Percentiles rank a stretch among this genome's conserved stretches.
Evolutionary conservation across 2,113 vertebrate genomes (phyloP).

Genomic region (Junco hyemalis): DNA sequence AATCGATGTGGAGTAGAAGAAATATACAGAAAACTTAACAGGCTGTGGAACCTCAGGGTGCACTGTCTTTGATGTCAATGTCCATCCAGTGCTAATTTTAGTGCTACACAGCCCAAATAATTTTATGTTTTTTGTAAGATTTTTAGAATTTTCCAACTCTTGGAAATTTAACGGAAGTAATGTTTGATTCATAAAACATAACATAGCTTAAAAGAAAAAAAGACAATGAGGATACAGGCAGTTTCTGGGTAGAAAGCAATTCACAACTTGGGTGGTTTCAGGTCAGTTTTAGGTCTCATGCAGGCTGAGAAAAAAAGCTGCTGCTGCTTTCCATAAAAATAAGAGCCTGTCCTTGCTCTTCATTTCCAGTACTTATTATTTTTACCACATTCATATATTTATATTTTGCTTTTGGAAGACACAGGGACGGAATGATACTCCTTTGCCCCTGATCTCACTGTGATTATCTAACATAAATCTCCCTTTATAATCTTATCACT

Average conservation of each 20-base stretch:
- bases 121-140: neutral
- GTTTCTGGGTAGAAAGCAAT: neutral
- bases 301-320: neutral
- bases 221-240: neutral
- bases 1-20: neutral
- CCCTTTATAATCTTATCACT: conserved; percentile 17
- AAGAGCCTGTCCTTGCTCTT: conserved; percentile 1
- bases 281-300: neutral
- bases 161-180: neutral
- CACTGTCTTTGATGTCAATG: neutral
- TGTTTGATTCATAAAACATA: neutral
- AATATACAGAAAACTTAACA: neutral
- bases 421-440: conserved; percentile 1
- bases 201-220: neutral
- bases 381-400: conserved; percentile 40
- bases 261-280: neutral
- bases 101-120: neutral
- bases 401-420: conserved; percentile 61
- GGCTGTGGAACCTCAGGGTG: neutral
- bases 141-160: neutral
- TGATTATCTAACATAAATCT: conserved; percentile 28
- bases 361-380: neutral
- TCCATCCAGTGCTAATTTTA: neutral
- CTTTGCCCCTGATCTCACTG: neutral
- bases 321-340: neutral